Conservation (phyloP, 1,140 invertebrate species). For the Armadillidium nasatum region DNA sequence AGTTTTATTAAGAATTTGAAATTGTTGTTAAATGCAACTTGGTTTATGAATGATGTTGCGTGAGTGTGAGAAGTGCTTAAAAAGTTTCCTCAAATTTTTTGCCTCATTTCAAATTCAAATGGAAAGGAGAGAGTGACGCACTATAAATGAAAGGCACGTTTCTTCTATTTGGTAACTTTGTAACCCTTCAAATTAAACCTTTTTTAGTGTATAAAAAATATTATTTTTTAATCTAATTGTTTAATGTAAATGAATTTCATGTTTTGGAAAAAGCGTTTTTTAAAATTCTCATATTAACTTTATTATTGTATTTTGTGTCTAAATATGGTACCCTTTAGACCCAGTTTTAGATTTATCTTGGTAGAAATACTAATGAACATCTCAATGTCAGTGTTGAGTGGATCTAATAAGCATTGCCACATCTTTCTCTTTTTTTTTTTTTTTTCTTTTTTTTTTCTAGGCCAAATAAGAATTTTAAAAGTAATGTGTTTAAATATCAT, state of each 20-base stretch:
- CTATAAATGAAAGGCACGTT: too few relatives aligned
- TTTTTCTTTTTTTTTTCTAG: slow-evolving; percentile 11
- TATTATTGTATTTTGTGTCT: slow-evolving; percentile 33
- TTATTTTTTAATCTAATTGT: neutral
- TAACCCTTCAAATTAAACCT: too few relatives aligned
- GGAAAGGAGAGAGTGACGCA: neutral
- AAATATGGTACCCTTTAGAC: slow-evolving; percentile 29
- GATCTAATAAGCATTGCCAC: slow-evolving; percentile 42
- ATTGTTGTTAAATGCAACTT: neutral
- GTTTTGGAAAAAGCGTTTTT: too few relatives aligned
- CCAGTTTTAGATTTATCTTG: slow-evolving; percentile 30
- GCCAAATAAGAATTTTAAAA: slow-evolving; percentile 15
- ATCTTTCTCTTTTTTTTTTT: too few relatives aligned
- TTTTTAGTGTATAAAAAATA: slow-evolving; percentile 42
- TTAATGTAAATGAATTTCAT: too few relatives aligned
- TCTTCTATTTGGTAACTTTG: too few relatives aligned
- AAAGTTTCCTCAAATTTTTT: neutral
- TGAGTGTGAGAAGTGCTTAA: neutral
- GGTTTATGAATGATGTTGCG: neutral
- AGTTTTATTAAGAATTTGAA: neutral
- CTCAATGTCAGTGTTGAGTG: slow-evolving; percentile 41
- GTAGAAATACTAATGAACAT: slow-evolving; percentile 34
- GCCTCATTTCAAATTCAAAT: slow-evolving; percentile 21
- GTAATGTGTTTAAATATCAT: slow-evolving; percentile 46
- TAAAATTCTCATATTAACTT: neutral